phyloP scores from a whole-genome alignment of 2,113 vertebrate genomes.

The Cavia aperea region DNA sequence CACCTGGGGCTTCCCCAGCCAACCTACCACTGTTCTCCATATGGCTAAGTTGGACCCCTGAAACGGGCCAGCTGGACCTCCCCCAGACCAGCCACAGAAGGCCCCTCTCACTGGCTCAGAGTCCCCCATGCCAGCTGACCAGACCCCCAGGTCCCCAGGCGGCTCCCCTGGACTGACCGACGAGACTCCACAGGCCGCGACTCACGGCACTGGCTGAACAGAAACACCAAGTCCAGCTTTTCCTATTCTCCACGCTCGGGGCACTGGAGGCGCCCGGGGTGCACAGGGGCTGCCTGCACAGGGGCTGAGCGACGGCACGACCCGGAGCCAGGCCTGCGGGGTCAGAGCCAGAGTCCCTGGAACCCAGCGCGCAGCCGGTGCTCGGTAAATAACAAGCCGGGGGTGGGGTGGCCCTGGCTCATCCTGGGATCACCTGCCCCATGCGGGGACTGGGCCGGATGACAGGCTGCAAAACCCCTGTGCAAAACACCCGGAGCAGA shows the following conservation, averaged over 20 bases:
- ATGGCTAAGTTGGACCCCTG: background rate
- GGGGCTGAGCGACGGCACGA: background rate
- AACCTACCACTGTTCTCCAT: background rate
- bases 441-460: too few relatives aligned
- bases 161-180: background rate
- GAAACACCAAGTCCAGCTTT: background rate
- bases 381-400: background rate
- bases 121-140: too few relatives aligned
- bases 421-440: too few relatives aligned
- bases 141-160: too few relatives aligned
- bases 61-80: background rate
- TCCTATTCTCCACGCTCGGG: too few relatives aligned
- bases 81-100: background rate
- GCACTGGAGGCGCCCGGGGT: background rate
- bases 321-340: background rate
- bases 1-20: background rate
- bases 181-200: too few relatives aligned
- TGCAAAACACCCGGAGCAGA: too few relatives aligned
- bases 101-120: background rate
- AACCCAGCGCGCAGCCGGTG: background rate
- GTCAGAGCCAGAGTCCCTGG: too few relatives aligned
- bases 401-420: background rate
- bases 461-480: rapidly evolving
- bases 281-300: background rate
- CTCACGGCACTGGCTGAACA: background rate